Conservation (phyloP, 1,140 invertebrate genomes). For the Brachionus rotundiformis region DNA sequence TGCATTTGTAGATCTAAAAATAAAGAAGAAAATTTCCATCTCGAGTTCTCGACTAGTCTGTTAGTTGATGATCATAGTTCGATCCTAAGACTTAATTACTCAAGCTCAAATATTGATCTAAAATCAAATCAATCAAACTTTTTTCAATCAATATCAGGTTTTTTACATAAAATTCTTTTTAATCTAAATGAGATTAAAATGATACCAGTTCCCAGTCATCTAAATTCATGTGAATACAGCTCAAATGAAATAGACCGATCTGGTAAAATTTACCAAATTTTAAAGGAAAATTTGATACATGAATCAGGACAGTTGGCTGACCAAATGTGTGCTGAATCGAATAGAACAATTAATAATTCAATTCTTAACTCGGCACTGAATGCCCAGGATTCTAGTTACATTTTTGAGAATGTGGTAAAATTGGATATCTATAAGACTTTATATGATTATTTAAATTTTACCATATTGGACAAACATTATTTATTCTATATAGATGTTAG, state of each 20-base stretch:
- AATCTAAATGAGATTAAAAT: conserved; percentile 31
- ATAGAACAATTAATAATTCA: conserved; percentile 27
- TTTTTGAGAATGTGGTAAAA: conserved; percentile 29
- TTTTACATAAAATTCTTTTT: background rate
- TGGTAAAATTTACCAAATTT: background rate
- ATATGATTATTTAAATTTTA: conserved; percentile 23
- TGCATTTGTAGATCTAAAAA: conserved; percentile 15
- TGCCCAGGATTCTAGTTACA: background rate
- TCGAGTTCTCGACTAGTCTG: background rate
- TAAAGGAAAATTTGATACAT: background rate
- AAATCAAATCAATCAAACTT: conserved; percentile 42
- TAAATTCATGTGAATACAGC: background rate
- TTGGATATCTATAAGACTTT: conserved; percentile 48
- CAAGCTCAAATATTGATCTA: background rate
- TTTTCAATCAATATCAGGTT: background rate
- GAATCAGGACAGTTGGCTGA: background rate
- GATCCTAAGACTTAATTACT: background rate
- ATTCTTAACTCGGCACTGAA: conserved; percentile 10
- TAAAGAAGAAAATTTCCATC: background rate
- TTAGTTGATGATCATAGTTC: conserved; percentile 48
- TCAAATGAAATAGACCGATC: background rate
- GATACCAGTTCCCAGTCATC: background rate
- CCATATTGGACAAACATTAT: conserved; percentile 17
- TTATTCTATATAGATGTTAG: conserved; percentile 22
- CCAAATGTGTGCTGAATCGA: background rate